These are phyloP conservation scores for Eulemur albifrons DNA, from an alignment of 2,797 vertebrate species.

Conservation along the genomic window DNA sequence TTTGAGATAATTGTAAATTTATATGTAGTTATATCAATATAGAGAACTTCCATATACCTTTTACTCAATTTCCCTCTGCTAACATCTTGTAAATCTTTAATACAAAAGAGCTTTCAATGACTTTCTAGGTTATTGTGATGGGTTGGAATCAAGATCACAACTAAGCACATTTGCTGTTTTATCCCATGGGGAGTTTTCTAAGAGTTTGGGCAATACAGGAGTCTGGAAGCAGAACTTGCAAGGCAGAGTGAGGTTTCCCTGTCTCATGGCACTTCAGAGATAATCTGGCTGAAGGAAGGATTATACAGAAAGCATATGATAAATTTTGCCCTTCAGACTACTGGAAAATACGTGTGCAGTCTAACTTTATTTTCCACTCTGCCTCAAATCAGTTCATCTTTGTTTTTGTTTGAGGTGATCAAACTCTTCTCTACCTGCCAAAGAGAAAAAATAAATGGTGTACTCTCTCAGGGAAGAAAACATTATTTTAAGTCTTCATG, in stretches of 20 bases:
- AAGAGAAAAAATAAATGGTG: neutral
- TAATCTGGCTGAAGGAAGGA: neutral
- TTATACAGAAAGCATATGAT: neutral
- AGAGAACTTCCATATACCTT: neutral
- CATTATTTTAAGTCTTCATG: neutral
- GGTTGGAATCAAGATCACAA: neutral
- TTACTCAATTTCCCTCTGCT: neutral
- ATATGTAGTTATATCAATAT: neutral
- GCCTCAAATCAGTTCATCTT: neutral
- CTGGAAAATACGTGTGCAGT: neutral
- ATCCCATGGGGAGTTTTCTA: neutral
- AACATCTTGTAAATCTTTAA: neutral
- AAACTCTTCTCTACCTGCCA: neutral
- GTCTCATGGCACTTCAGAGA: neutral
- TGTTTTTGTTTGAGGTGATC: neutral
- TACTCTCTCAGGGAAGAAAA: neutral
- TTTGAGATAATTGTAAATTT: neutral
- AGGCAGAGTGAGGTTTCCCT: neutral
- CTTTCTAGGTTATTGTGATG: neutral
- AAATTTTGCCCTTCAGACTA: neutral
- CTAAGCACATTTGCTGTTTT: neutral
- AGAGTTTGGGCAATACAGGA: neutral
- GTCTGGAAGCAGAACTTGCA: neutral
- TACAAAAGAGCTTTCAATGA: neutral
- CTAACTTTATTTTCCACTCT: neutral